These are phyloP conservation scores for Acrossocheilus wenchowensis DNA, from an alignment of 2,797 vertebrate species.

Conservation along the genomic window DNA sequence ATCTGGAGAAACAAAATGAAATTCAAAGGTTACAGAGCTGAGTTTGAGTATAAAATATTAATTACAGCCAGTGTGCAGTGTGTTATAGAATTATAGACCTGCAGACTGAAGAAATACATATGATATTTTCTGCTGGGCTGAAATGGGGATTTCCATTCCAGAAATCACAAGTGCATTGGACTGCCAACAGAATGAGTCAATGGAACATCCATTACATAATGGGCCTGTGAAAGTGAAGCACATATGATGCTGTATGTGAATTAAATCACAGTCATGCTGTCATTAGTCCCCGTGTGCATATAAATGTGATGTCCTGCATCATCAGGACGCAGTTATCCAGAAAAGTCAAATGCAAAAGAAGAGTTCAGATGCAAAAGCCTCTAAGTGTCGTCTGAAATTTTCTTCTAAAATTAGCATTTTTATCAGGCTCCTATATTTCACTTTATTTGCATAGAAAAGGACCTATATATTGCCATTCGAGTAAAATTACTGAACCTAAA, in stretches of 20 bases:
- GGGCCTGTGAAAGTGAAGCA: slow-evolving; percentile 14
- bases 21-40: not conserved
- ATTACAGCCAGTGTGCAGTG: not conserved
- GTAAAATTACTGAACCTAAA: too few relatives aligned
- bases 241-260: slow-evolving; percentile 35
- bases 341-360: not conserved
- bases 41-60: not conserved
- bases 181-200: slow-evolving; percentile 49
- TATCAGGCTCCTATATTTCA: too few relatives aligned
- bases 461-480: too few relatives aligned
- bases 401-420: too few relatives aligned
- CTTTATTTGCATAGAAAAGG: too few relatives aligned
- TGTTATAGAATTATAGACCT: slow-evolving; percentile 6
- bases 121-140: slow-evolving; percentile 27
- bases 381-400: too few relatives aligned
- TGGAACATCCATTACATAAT: slow-evolving; percentile 50
- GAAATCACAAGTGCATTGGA: slow-evolving; percentile 32
- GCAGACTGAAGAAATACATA: slow-evolving; percentile 23
- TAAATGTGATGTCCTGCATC: slow-evolving; percentile 7
- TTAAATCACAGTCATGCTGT: slow-evolving; percentile 28
- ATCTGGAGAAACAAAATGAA: not conserved
- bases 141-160: slow-evolving; percentile 44
- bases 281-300: slow-evolving; percentile 7
- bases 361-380: too few relatives aligned
- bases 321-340: slow-evolving; percentile 2